Conservation (phyloP, 2,797 vertebrate species). For the Anisognathus igniventris region DNA sequence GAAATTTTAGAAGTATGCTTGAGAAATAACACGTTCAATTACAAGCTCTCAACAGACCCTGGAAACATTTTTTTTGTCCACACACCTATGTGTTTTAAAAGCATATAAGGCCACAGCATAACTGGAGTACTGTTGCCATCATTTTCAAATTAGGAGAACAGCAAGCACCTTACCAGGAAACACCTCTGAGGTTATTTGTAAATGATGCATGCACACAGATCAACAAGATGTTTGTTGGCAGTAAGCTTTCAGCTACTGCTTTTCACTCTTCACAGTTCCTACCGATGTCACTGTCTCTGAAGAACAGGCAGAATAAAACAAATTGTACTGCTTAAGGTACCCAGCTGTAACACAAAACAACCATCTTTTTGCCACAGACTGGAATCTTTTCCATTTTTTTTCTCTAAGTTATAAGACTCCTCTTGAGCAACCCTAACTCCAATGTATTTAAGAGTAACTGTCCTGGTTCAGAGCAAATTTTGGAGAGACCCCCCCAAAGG, state of each 20-base stretch:
- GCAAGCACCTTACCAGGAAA: background rate
- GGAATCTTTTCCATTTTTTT: background rate
- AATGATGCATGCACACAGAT: background rate
- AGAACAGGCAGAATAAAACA: background rate
- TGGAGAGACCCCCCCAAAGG: no score
- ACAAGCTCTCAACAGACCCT: background rate
- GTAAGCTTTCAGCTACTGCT: background rate
- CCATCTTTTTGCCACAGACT: background rate
- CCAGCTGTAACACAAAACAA: background rate
- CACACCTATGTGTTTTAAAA: background rate
- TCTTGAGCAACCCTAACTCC: background rate
- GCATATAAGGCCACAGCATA: background rate
- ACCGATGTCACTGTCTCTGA: background rate
- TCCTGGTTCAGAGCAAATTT: no score
- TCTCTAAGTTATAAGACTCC: background rate
- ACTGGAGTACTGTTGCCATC: background rate
- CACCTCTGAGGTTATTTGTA: background rate
- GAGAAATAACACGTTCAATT: slow-evolving; percentile 11
- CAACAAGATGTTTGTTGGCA: background rate
- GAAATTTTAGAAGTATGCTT: slow-evolving; percentile 56
- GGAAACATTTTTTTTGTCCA: background rate
- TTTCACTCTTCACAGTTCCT: background rate
- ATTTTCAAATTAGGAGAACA: background rate
- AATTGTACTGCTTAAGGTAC: background rate
- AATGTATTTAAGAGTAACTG: background rate